phyloP scores from a whole-genome alignment of 2,113 vertebrate species.

The Chascanopsetta lugubris region DNA sequence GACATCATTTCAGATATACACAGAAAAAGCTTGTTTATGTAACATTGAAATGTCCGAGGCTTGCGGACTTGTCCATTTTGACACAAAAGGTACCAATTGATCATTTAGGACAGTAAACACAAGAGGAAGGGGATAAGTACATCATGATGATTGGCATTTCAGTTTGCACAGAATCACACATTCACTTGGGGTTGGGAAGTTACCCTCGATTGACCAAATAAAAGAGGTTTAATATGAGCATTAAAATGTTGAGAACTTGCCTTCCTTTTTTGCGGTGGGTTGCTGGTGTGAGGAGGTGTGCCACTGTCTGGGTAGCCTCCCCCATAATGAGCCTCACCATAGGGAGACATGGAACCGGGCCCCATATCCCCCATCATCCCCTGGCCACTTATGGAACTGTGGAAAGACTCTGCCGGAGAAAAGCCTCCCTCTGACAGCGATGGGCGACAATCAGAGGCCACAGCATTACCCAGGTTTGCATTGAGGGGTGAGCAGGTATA shows the following conservation, averaged over 20 bases:
- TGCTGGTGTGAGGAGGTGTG: constrained; percentile 86
- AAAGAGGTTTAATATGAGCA: neutral
- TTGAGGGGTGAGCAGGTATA: constrained; percentile 98
- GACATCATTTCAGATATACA: constrained; percentile 55
- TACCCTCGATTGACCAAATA: neutral
- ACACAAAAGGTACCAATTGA: constrained; percentile 29
- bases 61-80: constrained; percentile 22
- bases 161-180: constrained; percentile 45
- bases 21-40: constrained; percentile 22
- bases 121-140: constrained; percentile 48
- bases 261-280: constrained; percentile 97
- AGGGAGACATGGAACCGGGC: constrained; percentile 88
- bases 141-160: constrained; percentile 34
- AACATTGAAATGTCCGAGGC: constrained; percentile 8
- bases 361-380: constrained; percentile 85
- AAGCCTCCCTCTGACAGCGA: constrained; percentile 87
- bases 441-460: constrained; percentile 84
- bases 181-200: constrained; percentile 20
- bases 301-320: constrained; percentile 82
- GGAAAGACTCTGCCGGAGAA: constrained; percentile 91
- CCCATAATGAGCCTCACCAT: constrained; percentile 84
- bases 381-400: constrained; percentile 84
- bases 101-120: constrained; percentile 36
- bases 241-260: constrained; percentile 79
- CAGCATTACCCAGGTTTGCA: constrained; percentile 86